Base-by-base conservation (phyloP, 2,797 vertebrate species). In the Percopsis omiscomaycus region DNA sequence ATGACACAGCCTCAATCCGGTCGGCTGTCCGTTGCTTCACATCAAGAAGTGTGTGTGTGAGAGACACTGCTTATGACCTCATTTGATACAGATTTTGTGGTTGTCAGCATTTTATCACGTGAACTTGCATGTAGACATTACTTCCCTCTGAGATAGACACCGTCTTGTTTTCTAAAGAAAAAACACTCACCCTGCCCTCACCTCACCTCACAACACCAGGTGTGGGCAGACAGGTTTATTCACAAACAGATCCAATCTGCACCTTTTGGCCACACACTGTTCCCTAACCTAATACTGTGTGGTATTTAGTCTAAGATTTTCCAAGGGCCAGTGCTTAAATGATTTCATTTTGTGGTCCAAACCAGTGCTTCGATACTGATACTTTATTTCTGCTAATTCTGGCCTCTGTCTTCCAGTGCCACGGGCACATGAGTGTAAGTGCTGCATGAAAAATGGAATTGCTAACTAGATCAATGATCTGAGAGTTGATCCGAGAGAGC, bases 401-500 rank as follows among this genome's bases (percentile, higher is more conserved):
- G 45, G 5, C 55, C 10, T 58, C 30, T 44, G n/a, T 75, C 44
- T 61, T 59, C 14, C 54, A 15, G 29, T 73, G 74, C 74, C 62
- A 55, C 27, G 14, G 56, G 14, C 52, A 49, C 37, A 55, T 3
- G 55, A 75, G 61, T 1, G 5, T 0, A 50, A 12, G 14, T 80
- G 83, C 68, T 80, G 71, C 75, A 72, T 76, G 16, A 78, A 73
- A 80, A 82, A 77, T 61, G 30, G 48, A 83, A 79, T 75, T 54
- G 29, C 56, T 74, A 76, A 79, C 77, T 77, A 63, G 50, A 77
- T 76, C 67, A 87, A 75, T 77, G 85, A 89, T 84, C 75, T 63
- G 65, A 75, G 73, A 74, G 64, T 44, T 63, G n/a, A n/a, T 22
- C 22, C 15, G 44, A 68, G 66, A 78, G 76, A 64, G 70, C 64